Percentiles rank a stretch among this genome's conserved stretches.
Evolutionary conservation across 2,113 vertebrate species (phyloP).

Genomic region (Dasypus novemcinctus): DNA sequence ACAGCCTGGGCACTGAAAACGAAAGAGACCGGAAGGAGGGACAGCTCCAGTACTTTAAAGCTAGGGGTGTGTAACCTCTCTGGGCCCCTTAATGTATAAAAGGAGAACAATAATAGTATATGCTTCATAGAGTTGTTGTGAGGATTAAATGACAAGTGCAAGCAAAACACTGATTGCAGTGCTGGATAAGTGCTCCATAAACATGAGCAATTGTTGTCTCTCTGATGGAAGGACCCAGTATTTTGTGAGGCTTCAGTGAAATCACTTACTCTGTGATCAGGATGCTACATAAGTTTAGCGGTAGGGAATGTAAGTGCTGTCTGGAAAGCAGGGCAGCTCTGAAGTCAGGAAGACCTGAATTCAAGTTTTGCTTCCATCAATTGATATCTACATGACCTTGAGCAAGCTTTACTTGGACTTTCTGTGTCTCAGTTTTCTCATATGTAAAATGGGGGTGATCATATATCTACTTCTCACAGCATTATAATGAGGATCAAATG

Average conservation of each 20-base stretch:
- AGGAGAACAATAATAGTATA: background rate
- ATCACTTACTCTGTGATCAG: background rate
- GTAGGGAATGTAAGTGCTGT: background rate
- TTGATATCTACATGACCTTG: background rate
- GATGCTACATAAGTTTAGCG: background rate
- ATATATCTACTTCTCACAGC: background rate
- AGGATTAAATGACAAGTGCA: background rate
- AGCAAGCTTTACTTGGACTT: constrained; percentile 2
- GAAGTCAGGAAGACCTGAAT: background rate
- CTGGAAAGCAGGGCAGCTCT: background rate
- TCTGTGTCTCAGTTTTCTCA: background rate
- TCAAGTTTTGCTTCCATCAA: background rate
- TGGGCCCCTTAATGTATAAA: background rate
- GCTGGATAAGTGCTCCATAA: too few relatives aligned
- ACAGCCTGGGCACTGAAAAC: background rate
- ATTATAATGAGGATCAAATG: background rate
- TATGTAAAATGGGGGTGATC: background rate
- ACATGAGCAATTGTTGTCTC: background rate
- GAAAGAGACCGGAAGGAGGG: background rate
- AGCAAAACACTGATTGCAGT: background rate
- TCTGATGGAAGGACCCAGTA: background rate
- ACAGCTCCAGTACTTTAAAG: background rate
- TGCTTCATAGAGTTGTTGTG: background rate
- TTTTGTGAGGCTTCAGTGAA: background rate
- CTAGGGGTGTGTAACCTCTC: background rate